Conservation (phyloP, 1,140 invertebrate species). For the Platyscapa corneri region DNA sequence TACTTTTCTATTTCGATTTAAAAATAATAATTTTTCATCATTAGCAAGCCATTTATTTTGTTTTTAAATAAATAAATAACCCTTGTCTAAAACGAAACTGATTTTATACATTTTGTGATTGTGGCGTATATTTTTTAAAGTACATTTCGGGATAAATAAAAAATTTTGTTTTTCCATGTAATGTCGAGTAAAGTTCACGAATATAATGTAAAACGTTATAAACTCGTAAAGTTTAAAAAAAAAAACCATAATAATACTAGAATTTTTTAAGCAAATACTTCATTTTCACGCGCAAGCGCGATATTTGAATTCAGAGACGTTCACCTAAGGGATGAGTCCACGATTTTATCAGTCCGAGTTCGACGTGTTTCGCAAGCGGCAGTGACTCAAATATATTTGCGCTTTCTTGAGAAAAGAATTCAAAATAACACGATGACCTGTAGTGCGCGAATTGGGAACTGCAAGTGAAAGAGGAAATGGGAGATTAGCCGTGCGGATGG, state of each 20-base stretch:
- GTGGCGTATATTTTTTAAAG: too few relatives aligned
- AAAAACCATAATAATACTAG: background rate
- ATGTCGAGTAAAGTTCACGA: too few relatives aligned
- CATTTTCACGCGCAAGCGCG: constrained; percentile 22
- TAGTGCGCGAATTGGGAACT: background rate
- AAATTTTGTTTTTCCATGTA: too few relatives aligned
- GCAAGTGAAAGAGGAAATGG: background rate
- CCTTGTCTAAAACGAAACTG: too few relatives aligned
- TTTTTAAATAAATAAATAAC: too few relatives aligned
- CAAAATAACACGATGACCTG: background rate
- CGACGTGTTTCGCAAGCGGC: background rate
- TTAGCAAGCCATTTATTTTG: too few relatives aligned
- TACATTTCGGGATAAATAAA: too few relatives aligned
- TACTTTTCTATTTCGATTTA: too few relatives aligned
- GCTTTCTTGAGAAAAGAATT: background rate
- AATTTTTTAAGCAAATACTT: background rate
- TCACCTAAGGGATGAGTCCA: background rate
- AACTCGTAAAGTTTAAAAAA: too few relatives aligned
- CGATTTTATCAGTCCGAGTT: constrained; percentile 27
- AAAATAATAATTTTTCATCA: too few relatives aligned
- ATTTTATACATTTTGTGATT: too few relatives aligned
- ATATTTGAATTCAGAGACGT: constrained; percentile 21
- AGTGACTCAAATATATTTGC: background rate
- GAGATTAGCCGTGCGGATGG: background rate
- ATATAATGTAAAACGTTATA: too few relatives aligned